Conservation (phyloP, 2,113 vertebrate genomes). For the Psilopogon haemacephalus region DNA sequence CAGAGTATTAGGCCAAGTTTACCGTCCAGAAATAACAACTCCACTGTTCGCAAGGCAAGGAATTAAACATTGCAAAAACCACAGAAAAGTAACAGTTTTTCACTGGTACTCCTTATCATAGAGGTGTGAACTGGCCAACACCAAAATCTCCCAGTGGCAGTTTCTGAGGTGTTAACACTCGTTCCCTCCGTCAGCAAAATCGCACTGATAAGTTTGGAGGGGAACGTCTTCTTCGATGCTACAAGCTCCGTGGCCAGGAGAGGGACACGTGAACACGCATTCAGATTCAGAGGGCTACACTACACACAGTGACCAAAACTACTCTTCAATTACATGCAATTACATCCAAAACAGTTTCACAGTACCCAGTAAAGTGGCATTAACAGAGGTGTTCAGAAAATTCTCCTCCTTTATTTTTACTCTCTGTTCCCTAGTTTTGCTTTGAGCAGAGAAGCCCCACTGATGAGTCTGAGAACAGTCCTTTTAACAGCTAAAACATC, state of each 20-base stretch:
- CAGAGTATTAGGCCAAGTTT: not conserved
- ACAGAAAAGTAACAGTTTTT: rapidly evolving
- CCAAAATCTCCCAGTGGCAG: not conserved
- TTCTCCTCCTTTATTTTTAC: not conserved
- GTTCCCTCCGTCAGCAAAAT: not conserved
- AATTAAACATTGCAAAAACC: not conserved
- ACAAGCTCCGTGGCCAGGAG: not conserved
- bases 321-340: not conserved
- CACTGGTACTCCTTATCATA: rapidly evolving
- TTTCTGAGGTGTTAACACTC: not conserved
- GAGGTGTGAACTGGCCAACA: not conserved
- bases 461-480: rapidly evolving
- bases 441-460: rapidly evolving
- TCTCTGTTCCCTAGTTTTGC: not conserved
- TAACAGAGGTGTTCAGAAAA: not conserved
- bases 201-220: rapidly evolving
- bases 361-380: not conserved
- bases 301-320: not conserved
- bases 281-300: not conserved
- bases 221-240: not conserved
- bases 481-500: not conserved
- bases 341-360: not conserved
- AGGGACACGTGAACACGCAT: rapidly evolving
- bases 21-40: not conserved
- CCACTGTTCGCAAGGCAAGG: not conserved